Evolutionary conservation across 2,797 vertebrate genomes (phyloP).

Genomic region (Coccyzus lansbergi): DNA sequence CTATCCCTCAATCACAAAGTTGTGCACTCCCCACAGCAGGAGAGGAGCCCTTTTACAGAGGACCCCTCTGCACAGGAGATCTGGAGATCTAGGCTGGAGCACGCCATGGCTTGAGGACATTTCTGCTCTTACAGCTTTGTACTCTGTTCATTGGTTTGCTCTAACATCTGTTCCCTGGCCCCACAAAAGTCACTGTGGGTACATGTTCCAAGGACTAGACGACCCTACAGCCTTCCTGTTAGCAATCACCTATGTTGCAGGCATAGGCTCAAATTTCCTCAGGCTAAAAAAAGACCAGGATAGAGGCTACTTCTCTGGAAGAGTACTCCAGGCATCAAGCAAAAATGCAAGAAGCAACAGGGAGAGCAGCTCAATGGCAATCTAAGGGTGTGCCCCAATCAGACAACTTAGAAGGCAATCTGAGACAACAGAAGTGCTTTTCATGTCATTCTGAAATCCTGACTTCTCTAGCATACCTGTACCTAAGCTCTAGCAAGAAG

Average conservation of each 20-base stretch:
- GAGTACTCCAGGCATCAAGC: not conserved
- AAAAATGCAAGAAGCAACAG: not conserved
- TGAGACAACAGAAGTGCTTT: not conserved
- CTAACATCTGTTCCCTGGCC: not conserved
- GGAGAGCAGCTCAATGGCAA: accelerated
- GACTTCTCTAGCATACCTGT: not conserved
- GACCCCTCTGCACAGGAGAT: not conserved
- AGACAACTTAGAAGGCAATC: not conserved
- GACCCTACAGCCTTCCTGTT: not conserved
- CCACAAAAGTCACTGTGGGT: accelerated
- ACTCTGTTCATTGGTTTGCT: not conserved
- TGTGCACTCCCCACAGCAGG: not conserved
- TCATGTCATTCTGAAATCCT: not conserved
- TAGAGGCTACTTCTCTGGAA: not conserved
- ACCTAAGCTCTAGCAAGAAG: not conserved
- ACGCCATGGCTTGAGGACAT: not conserved
- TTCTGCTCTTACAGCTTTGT: not conserved
- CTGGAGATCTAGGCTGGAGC: not conserved
- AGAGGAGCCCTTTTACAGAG: not conserved
- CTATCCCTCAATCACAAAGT: not conserved
- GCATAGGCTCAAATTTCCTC: not conserved
- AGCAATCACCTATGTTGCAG: not conserved
- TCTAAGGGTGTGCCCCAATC: not conserved
- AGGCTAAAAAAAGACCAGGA: not conserved
- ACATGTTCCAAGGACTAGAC: not conserved